Base-by-base conservation (phyloP, 1,140 invertebrate genomes). In the Glomeris maerens region DNA sequence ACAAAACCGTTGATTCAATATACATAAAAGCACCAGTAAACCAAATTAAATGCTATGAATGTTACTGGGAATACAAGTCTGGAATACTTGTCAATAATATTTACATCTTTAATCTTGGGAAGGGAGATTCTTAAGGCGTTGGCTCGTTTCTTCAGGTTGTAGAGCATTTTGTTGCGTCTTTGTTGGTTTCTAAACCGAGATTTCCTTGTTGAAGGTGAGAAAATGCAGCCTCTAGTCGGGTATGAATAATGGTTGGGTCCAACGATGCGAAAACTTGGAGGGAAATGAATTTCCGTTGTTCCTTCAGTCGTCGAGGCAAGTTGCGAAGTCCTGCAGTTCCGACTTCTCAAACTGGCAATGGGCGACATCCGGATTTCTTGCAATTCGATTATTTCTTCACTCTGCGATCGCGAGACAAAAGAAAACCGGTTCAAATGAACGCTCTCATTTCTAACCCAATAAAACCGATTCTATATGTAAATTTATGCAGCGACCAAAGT, bases 41-140 rank as follows among this genome's bases (percentile, higher is more conserved):
- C 78, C 14, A 81, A 75, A 65, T 97, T 97, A 68, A 97, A 97
- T 31, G 92, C 64, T 57, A 95, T 75, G 65, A 96, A 98, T 52
- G 89, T 83, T 22, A 92, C 78, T 0, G 93, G 93, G 68, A 98
- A 98, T 46, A 94, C 74, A 52, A 95, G 78, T 54, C 93, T 73
- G 5, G 91, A 93, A 63, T 93, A 94, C 62, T 93, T 93, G 68
- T 97, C 93, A 60, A 98, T 97, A 40, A 92, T 81, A 65, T 95
- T 96, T 29, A 98, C 91, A 67, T 97, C 91, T 62, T 91, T 86
- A 57, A 97, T 93, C 66, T 84, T 83, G 1, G 90, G 92, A 70
- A 96, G 83, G 49, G 60, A 65, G 53, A 56, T 59, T 59, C 59
- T 61, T 39, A 66, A 50, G 25, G 57, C 54, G 2, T 46, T 47